A percentile compares a stretch with the other conserved stretches of the same genome.
phyloP scores from a whole-genome alignment of 2,888 invertebrate species.

The Heteropelma amictum region DNA sequence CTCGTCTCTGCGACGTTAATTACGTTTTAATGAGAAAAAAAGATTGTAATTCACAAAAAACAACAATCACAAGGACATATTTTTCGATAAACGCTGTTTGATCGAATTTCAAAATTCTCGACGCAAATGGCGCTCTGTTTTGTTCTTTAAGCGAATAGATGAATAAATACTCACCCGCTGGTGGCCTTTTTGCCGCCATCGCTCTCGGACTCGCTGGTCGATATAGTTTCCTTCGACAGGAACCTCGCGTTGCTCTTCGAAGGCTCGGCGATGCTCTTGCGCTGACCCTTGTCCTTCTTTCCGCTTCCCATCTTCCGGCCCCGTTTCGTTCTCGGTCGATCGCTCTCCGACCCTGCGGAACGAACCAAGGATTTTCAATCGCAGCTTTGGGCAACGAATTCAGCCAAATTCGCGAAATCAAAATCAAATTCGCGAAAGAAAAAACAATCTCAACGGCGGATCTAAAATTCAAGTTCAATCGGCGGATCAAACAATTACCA shows the following conservation, averaged over 20 bases:
- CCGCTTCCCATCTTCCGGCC: slow-evolving; percentile 80
- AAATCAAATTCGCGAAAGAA: not conserved
- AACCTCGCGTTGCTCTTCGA: slow-evolving; percentile 92
- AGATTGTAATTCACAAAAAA: not conserved
- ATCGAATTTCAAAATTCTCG: too few species aligned
- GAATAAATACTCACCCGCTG: slow-evolving; percentile 80
- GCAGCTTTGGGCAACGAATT: too few species aligned
- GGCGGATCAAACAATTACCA: slow-evolving; percentile 55
- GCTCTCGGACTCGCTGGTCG: slow-evolving; percentile 90
- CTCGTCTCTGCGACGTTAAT: slow-evolving; percentile 63
- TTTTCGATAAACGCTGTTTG: too few species aligned
- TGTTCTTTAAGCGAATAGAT: too few species aligned
- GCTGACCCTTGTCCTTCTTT: slow-evolving; percentile 69
- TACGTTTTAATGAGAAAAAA: not conserved
- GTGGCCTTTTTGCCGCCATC: slow-evolving; percentile 81
- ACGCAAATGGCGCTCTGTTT: too few species aligned
- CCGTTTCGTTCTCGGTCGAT: slow-evolving; percentile 82
- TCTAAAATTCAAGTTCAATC: not conserved
- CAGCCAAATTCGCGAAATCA: too few species aligned
- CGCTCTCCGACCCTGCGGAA: slow-evolving; percentile 83
- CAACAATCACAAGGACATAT: too few species aligned
- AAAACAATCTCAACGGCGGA: not conserved
- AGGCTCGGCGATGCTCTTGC: slow-evolving; percentile 81
- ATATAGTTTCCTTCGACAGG: slow-evolving; percentile 96
- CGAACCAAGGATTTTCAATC: too few species aligned